Evolutionary conservation across 2,888 invertebrate species (phyloP).

Genomic region (Platycheirus albimanus): DNA sequence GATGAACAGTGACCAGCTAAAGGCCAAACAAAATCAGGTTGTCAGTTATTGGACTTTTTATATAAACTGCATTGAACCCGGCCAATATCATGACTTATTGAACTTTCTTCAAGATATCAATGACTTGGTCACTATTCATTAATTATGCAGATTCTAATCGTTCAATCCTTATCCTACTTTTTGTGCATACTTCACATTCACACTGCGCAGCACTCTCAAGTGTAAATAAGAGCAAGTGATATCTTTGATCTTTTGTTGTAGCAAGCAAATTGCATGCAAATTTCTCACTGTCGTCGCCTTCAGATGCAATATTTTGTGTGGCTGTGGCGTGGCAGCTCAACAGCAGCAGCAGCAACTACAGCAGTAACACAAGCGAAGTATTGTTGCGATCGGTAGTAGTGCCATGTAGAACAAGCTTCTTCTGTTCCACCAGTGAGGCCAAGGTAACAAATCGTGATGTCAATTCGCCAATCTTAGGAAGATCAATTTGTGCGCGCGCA

Average conservation of each 20-base stretch:
- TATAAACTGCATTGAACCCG: no score
- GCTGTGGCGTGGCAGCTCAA: constrained; percentile 54
- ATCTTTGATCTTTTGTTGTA: constrained; percentile 64
- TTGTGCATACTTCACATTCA: constrained; percentile 19
- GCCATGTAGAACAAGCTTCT: constrained; percentile 67
- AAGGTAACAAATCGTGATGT: constrained; percentile 74
- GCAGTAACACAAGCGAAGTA: constrained; percentile 43
- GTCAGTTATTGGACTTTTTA: no score
- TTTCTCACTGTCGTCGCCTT: constrained; percentile 69
- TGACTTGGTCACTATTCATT: constrained; percentile 48
- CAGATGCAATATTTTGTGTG: constrained; percentile 63
- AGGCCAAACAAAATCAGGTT: no score
- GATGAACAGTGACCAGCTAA: no score
- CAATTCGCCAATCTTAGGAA: constrained; percentile 69
- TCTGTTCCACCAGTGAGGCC: constrained; percentile 59
- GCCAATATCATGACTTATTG: constrained; percentile 55
- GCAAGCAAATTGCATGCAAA: constrained; percentile 73
- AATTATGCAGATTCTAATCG: constrained; percentile 38
- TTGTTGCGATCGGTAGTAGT: constrained; percentile 57
- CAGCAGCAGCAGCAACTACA: background rate
- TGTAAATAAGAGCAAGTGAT: constrained; percentile 70
- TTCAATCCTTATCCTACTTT: constrained; percentile 32
- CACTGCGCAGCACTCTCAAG: constrained; percentile 24
- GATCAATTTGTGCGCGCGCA: constrained; percentile 71
- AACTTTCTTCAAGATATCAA: constrained; percentile 55